These are phyloP conservation scores for Labroides dimidiatus DNA, from an alignment of 2,797 vertebrate genomes.

Conservation along the genomic window DNA sequence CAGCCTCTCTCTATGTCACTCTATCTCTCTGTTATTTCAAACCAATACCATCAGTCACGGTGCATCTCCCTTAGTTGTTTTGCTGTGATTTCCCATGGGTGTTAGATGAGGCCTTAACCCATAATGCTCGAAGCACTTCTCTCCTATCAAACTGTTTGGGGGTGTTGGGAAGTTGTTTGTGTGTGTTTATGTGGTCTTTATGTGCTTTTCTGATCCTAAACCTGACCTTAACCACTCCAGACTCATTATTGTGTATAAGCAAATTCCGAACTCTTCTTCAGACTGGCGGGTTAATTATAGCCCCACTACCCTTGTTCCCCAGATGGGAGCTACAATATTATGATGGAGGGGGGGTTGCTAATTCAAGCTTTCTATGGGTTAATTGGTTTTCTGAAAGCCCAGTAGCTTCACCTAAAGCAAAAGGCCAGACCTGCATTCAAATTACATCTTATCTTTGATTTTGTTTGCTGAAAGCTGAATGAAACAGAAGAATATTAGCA, in stretches of 20 bases:
- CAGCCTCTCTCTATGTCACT: conserved; percentile 26
- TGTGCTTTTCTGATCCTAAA: conserved; percentile 49
- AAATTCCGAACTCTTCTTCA: conserved; percentile 48
- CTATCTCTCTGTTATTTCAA: conserved; percentile 65
- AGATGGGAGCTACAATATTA: conserved; percentile 46
- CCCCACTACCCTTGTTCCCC: background rate
- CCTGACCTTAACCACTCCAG: conserved; percentile 58
- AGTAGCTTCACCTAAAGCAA: conserved; percentile 9
- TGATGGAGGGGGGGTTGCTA: conserved; percentile 16
- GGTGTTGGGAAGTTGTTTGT: conserved; percentile 53
- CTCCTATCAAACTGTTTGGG: conserved; percentile 68
- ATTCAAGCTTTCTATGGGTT: conserved; percentile 39
- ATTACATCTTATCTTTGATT: conserved; percentile 5
- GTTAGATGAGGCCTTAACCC: conserved; percentile 75
- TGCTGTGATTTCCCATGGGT: conserved; percentile 78
- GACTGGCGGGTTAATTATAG: conserved; percentile 53
- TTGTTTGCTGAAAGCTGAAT: background rate
- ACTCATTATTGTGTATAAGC: conserved; percentile 56
- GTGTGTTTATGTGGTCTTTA: conserved; percentile 37
- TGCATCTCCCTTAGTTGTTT: conserved; percentile 77
- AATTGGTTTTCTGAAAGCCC: conserved; percentile 29
- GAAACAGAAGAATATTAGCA: conserved; percentile 7
- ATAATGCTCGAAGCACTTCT: conserved; percentile 71
- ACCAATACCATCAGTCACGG: conserved; percentile 78
- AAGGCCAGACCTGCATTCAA: conserved; percentile 21